A percentile compares a stretch with the other conserved stretches of the same genome.
Evolutionary conservation across 2,888 invertebrate species (phyloP).

Genomic region (Tribolium freemani): DNA sequence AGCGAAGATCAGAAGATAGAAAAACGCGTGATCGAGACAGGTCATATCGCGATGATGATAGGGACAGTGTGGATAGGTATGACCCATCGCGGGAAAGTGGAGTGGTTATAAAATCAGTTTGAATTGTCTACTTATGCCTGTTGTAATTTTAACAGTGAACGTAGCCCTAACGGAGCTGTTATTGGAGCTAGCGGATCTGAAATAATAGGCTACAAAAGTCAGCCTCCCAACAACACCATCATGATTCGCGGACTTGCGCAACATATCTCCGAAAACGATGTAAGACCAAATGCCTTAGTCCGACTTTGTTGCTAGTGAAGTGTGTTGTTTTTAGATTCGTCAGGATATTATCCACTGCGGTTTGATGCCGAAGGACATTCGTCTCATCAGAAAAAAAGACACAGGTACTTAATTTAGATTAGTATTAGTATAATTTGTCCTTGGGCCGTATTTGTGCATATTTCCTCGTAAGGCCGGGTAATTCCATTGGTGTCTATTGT

Average conservation of each 20-base stretch:
- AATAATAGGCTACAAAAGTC: constrained; percentile 68
- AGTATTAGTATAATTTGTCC: constrained; percentile 57
- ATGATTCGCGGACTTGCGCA: constrained; percentile 82
- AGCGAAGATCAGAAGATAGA: constrained; percentile 63
- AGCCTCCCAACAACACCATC: constrained; percentile 75
- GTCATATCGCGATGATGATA: constrained; percentile 65
- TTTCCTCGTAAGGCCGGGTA: constrained; percentile 66
- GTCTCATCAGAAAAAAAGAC: constrained; percentile 86
- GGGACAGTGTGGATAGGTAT: constrained; percentile 67
- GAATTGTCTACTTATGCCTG: constrained; percentile 52
- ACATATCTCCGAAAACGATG: constrained; percentile 84
- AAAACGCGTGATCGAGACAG: constrained; percentile 64
- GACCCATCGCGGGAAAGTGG: constrained; percentile 46
- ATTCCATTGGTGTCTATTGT: constrained; percentile 69
- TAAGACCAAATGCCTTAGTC: constrained; percentile 67
- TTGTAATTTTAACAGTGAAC: constrained; percentile 64
- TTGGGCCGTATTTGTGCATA: constrained; percentile 73
- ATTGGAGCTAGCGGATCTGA: constrained; percentile 67
- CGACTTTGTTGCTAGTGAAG: not conserved
- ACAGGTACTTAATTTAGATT: constrained; percentile 76
- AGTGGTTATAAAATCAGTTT: constrained; percentile 35
- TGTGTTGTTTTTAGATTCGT: constrained; percentile 74
- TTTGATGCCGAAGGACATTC: constrained; percentile 83
- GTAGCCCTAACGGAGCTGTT: constrained; percentile 64
- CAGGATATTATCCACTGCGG: constrained; percentile 82